These are phyloP conservation scores for Nilaparvata lugens DNA, from an alignment of 1,140 invertebrate genomes.

Conservation along the genomic window DNA sequence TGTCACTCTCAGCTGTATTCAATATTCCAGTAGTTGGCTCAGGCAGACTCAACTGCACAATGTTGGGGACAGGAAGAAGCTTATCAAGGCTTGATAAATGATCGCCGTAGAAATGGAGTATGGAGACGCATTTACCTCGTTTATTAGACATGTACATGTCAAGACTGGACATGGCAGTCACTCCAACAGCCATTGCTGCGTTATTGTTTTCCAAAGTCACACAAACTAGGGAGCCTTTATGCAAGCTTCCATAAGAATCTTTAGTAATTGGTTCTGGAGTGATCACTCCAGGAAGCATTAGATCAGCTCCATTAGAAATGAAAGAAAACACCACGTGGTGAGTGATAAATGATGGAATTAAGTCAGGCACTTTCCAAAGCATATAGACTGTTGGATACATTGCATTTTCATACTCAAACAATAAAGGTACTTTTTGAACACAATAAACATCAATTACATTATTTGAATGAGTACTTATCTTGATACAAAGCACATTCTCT, in stretches of 20 bases:
- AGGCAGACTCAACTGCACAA: too few species aligned
- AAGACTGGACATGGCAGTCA: slow-evolving; percentile 57
- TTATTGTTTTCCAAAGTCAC: slow-evolving; percentile 58
- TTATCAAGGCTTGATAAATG: slow-evolving; percentile 18
- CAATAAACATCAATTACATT: slow-evolving; percentile 58
- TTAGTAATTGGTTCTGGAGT: slow-evolving; percentile 35
- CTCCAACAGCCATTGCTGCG: slow-evolving; percentile 67
- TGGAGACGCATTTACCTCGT: slow-evolving; percentile 67
- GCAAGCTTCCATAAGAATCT: slow-evolving; percentile 43
- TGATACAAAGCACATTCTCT: slow-evolving; percentile 57
- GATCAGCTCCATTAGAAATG: slow-evolving; percentile 58
- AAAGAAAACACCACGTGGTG: slow-evolving; percentile 47
- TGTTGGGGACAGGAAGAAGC: too few species aligned
- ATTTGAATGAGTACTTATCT: slow-evolving; percentile 58
- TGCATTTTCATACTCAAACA: slow-evolving; percentile 52
- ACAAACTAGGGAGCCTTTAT: slow-evolving; percentile 52
- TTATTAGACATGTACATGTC: slow-evolving; percentile 61
- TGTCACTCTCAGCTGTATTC: too few species aligned
- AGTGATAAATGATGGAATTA: slow-evolving; percentile 64
- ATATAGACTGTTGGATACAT: slow-evolving; percentile 74
- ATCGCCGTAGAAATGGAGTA: slow-evolving; percentile 74
- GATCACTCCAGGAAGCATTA: slow-evolving; percentile 76
- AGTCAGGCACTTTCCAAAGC: slow-evolving; percentile 66
- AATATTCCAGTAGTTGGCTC: too few species aligned
- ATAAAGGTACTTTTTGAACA: slow-evolving; percentile 61